Evolutionary conservation across 2,797 vertebrate genomes (phyloP).

Genomic region (Protonibea diacanthus): DNA sequence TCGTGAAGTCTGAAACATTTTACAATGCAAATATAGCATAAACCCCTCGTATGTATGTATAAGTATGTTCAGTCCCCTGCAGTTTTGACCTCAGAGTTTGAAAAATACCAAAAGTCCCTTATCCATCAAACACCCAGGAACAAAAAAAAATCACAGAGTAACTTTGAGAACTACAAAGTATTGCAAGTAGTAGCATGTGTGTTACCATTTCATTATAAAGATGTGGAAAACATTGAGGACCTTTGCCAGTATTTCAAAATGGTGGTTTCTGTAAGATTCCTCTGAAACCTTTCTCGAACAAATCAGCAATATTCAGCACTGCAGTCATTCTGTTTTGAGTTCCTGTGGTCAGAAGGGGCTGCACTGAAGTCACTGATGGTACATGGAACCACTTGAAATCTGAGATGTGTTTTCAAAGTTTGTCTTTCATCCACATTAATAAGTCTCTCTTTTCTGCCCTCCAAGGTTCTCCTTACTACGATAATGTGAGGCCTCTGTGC

Average conservation of each 20-base stretch:
- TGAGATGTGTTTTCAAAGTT: background rate
- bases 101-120: background rate
- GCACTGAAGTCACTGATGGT: background rate
- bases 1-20: background rate
- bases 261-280: background rate
- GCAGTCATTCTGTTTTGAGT: background rate
- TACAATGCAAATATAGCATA: background rate
- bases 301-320: background rate
- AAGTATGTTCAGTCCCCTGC: background rate
- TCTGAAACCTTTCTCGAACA: background rate
- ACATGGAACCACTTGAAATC: conserved; percentile 10
- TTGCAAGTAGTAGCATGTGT: background rate
- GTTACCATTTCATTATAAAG: conserved; percentile 1
- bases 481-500: conserved; percentile 96
- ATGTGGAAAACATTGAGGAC: background rate
- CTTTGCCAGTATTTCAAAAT: conserved; percentile 17
- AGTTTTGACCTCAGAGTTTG: background rate
- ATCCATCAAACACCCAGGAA: background rate
- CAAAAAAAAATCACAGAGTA: background rate
- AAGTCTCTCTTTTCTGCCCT: conserved; percentile 17
- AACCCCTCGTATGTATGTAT: accelerated
- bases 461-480: conserved; percentile 95
- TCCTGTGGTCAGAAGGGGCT: background rate
- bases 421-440: conserved; percentile 2
- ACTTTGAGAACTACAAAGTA: background rate